Base-by-base conservation (phyloP, 2,113 vertebrate species). In the Dicaeum eximium region DNA sequence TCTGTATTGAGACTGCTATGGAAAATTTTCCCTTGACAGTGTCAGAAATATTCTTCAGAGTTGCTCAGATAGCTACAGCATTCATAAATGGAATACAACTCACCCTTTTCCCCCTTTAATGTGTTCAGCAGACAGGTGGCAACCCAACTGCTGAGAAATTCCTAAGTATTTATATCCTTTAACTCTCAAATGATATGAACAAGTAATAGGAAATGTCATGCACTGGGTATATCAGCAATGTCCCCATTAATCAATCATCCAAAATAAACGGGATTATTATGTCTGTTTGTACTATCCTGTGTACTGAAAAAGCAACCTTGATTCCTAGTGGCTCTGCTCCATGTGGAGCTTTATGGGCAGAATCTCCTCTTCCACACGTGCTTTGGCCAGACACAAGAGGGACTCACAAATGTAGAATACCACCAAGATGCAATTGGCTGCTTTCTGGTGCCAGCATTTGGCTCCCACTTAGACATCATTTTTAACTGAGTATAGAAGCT, bases 151-250 rank as follows among this genome's bases (percentile, higher is more conserved):
- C 88, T 80, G 85, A 78, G 82, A 96, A 97, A 97, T 97, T 97
- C 97, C 97, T 69, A 90, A 58, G 57, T 97, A 97, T 98, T 98
- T 98, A 97, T 96, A 97, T 95, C 90, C 87, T 93, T 94, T 82
- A 94, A 88, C 79, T 94, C 94, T 90, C 90, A 89, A 95, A 91
- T 88, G 28, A 96, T 97, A 95, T 51, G 90, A 84, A 96, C 81
- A 38, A 96, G 69, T 91, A 93, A 92, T 58, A 96, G 89, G 92
- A 97, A 88, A 91, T 95, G 96, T 92, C 94, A 93, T 88, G 80
- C 82, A 64, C 54, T 54, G 79, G 70, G 53, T 86, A 19, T 75
- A 97, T 93, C 90, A 96, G 53, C 95, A 92, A 97, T 78, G 88
- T 82, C 62, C 65, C 72, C 90, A 96, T 96, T 96, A 96, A 97